phyloP scores from a whole-genome alignment of 2,113 vertebrate species.

The Hucho hucho region DNA sequence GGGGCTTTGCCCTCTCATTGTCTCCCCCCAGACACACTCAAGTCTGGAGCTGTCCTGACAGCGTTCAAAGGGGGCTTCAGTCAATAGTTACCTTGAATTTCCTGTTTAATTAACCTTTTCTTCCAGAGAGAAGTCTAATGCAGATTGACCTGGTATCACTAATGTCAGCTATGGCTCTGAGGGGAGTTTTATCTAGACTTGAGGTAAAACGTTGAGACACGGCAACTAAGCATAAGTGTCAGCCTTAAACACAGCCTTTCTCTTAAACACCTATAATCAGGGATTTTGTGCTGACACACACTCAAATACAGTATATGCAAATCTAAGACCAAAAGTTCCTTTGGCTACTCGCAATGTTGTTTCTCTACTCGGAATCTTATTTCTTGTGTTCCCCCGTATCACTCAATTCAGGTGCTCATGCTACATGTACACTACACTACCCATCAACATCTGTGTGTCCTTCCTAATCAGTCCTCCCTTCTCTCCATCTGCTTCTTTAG shows the following conservation, averaged over 20 bases:
- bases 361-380: no score
- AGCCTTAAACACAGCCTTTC: conserved; percentile 34
- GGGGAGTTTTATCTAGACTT: neutral
- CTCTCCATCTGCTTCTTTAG: conserved; percentile 29
- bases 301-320: neutral
- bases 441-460: neutral
- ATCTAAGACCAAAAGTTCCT: neutral
- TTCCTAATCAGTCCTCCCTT: neutral
- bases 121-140: neutral
- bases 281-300: conserved; percentile 25
- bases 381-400: no score
- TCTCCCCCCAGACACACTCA: conserved; percentile 8
- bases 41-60: neutral
- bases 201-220: neutral
- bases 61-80: neutral
- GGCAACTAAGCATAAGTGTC: neutral
- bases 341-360: neutral
- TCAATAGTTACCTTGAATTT: neutral
- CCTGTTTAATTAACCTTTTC: neutral
- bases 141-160: neutral
- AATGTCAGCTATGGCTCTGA: neutral
- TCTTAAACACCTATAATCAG: conserved; percentile 32
- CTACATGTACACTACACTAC: neutral
- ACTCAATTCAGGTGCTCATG: neutral
- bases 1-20: conserved; percentile 8